Percentiles rank a stretch among this genome's conserved stretches.
phyloP scores from a whole-genome alignment of 2,113 vertebrate species.

The Vireo altiloquus region DNA sequence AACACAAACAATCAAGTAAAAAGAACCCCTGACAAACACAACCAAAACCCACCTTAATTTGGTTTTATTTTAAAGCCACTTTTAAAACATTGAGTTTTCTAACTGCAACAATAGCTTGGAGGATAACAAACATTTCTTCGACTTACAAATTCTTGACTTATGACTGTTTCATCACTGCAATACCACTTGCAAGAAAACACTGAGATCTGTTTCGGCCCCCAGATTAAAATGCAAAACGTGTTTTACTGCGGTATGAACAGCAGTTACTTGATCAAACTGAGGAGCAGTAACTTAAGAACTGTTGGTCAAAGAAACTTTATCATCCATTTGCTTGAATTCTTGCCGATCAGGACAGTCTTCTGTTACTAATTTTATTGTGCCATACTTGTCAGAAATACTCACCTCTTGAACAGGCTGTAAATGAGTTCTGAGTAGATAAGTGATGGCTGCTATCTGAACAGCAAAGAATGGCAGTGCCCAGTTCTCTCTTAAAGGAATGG shows the following conservation, averaged over 20 bases:
- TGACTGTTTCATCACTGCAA: not conserved
- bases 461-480: constrained; percentile 97
- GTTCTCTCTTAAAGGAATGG: constrained; percentile 95
- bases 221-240: not conserved
- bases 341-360: not conserved
- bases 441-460: constrained; percentile 87
- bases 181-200: not conserved
- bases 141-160: not conserved
- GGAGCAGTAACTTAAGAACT: not conserved
- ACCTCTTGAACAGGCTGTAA: constrained; percentile 83
- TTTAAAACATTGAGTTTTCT: not conserved
- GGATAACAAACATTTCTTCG: not conserved
- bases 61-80: not conserved
- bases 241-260: not conserved
- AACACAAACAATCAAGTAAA: not conserved
- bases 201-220: not conserved
- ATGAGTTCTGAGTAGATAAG: constrained; percentile 84
- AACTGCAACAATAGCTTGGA: not conserved
- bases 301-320: not conserved
- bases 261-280: not conserved
- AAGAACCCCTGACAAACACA: not conserved
- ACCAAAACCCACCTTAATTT: not conserved
- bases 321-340: not conserved
- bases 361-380: not conserved
- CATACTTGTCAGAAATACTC: constrained; percentile 29